These are phyloP conservation scores for Drosophila lacteicornis DNA, from an alignment of 1,140 invertebrate genomes.

Conservation along the genomic window DNA sequence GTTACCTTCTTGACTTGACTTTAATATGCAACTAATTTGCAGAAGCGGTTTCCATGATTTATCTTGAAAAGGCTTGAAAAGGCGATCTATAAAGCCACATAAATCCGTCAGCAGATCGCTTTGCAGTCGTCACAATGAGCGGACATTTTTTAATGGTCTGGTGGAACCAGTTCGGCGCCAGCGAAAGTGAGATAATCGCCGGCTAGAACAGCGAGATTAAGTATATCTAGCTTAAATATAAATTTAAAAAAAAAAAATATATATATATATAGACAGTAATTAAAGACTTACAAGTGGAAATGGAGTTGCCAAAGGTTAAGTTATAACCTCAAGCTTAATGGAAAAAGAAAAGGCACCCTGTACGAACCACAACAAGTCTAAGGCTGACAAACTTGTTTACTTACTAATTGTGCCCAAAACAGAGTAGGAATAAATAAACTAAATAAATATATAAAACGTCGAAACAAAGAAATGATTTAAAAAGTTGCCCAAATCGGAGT, in stretches of 20 bases:
- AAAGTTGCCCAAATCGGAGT: constrained; percentile 43
- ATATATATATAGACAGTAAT: not conserved
- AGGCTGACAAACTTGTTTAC: constrained; percentile 66
- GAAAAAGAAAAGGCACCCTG: constrained; percentile 51
- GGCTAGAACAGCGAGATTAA: constrained; percentile 10
- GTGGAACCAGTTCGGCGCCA: constrained; percentile 50
- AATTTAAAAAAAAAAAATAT: no score
- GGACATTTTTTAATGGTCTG: constrained; percentile 29
- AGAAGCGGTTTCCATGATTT: not conserved
- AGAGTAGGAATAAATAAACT: constrained; percentile 42
- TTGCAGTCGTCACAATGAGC: constrained; percentile 17
- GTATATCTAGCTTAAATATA: not conserved
- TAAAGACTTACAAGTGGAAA: constrained; percentile 19
- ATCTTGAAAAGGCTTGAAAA: no score
- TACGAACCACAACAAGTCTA: constrained; percentile 54
- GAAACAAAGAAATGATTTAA: constrained; percentile 51
- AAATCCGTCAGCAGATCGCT: constrained; percentile 7
- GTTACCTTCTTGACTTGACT: constrained; percentile 2
- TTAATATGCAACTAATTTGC: constrained; percentile 17
- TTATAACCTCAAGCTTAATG: constrained; percentile 22
- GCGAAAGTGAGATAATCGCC: constrained; percentile 36
- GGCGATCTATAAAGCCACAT: constrained; percentile 20
- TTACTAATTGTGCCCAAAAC: constrained; percentile 40
- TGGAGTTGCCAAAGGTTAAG: constrained; percentile 23
- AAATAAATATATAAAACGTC: constrained; percentile 37